These are phyloP conservation scores for Pseudomyrmex flavicornis DNA, from an alignment of 1,140 invertebrate species.

Conservation along the genomic window DNA sequence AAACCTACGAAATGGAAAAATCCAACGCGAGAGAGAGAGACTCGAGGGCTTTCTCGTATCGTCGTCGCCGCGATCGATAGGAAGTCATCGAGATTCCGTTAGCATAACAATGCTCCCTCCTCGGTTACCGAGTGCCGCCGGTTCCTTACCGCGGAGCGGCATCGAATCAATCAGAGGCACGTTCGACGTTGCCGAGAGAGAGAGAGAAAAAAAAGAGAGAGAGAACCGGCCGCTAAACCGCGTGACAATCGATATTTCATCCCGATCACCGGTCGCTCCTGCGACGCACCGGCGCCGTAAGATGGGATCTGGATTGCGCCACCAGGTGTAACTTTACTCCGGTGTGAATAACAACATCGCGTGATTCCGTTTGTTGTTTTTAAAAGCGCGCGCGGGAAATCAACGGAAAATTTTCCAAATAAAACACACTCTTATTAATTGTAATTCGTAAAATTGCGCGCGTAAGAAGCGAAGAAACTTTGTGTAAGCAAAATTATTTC, in stretches of 20 bases:
- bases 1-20: constrained; percentile 64
- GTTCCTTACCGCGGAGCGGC: constrained; percentile 40
- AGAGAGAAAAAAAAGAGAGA: constrained; percentile 1
- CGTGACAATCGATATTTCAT: constrained; percentile 71
- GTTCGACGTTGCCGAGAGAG: constrained; percentile 48
- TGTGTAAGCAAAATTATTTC: constrained; percentile 3
- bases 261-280: constrained; percentile 16
- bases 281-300: constrained; percentile 14
- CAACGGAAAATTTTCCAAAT: neutral
- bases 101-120: constrained; percentile 71
- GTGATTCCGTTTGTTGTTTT: neutral
- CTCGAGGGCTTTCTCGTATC: constrained; percentile 61
- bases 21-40: constrained; percentile 41
- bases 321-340: neutral
- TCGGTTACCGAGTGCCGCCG: constrained; percentile 6
- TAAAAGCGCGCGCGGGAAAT: neutral
- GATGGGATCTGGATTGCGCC: constrained; percentile 6
- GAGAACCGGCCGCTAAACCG: constrained; percentile 68
- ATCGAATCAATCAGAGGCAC: constrained; percentile 70
- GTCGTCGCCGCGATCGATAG: constrained; percentile 67
- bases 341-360: constrained; percentile 9
- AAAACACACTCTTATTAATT: no score
- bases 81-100: constrained; percentile 72
- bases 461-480: no score
- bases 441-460: no score